A percentile compares a stretch with the other conserved stretches of the same genome.
Evolutionary conservation across 2,888 invertebrate species (phyloP).

Genomic region (Polydesmus complanatus): DNA sequence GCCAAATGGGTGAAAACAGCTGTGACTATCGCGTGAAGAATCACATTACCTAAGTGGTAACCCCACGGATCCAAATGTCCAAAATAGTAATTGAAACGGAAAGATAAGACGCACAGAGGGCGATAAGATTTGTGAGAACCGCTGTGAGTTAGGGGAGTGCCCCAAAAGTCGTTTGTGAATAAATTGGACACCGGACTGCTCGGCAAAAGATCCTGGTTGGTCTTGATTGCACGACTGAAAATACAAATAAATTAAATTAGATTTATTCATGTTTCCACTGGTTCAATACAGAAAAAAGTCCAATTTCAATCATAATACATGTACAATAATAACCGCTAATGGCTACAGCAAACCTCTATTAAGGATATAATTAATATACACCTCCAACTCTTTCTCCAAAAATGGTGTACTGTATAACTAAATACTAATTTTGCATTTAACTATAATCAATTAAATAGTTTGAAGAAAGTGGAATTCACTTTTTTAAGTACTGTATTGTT

Average conservation of each 20-base stretch:
- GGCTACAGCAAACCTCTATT: no score
- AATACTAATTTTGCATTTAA: no score
- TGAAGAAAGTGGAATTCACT: no score
- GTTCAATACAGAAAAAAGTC: no score
- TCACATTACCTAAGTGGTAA: constrained; percentile 72
- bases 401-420: no score
- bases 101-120: constrained; percentile 77
- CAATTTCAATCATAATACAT: no score
- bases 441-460: no score
- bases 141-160: constrained; percentile 77
- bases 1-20: constrained; percentile 66
- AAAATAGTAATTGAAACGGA: constrained; percentile 63
- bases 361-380: no score
- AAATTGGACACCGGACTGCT: constrained; percentile 67
- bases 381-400: no score
- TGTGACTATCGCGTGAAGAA: constrained; percentile 73
- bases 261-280: background rate
- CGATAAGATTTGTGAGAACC: constrained; percentile 96
- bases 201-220: constrained; percentile 81
- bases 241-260: background rate
- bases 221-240: constrained; percentile 85
- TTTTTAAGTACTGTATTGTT: no score
- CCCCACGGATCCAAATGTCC: constrained; percentile 54
- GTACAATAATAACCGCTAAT: no score
- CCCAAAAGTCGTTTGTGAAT: constrained; percentile 94